phyloP scores from a whole-genome alignment of 1,140 invertebrate species.

The Aphaenogaster floridana region DNA sequence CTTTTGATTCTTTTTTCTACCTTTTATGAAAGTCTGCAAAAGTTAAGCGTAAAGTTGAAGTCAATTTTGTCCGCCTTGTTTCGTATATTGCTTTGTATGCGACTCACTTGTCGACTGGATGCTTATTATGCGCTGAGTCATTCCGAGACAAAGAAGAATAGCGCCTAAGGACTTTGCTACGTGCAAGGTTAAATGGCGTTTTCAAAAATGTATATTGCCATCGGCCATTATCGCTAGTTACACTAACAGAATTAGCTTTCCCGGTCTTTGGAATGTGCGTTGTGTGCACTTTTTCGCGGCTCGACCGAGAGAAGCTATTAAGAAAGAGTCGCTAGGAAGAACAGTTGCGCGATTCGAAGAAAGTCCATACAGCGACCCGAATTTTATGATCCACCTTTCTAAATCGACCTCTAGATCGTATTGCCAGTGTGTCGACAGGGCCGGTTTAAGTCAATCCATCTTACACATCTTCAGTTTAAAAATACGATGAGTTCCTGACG shows the following conservation, averaged over 20 bases:
- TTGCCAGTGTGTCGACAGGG: constrained; percentile 16
- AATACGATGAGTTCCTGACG: background rate
- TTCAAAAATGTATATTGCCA: background rate
- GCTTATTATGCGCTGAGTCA: constrained; percentile 51
- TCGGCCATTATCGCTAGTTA: background rate
- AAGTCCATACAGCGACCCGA: constrained; percentile 73
- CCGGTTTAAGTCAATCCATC: background rate
- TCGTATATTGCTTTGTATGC: constrained; percentile 32
- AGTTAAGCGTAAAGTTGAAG: constrained; percentile 1
- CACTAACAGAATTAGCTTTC: constrained; percentile 30
- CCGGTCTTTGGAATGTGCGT: constrained; percentile 17
- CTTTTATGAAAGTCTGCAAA: background rate
- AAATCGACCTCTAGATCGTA: constrained; percentile 71
- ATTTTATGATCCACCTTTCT: constrained; percentile 78
- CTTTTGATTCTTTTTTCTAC: background rate
- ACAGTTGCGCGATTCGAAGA: constrained; percentile 61
- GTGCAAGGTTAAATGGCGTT: background rate
- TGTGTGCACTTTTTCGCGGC: constrained; percentile 26
- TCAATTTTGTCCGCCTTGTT: background rate
- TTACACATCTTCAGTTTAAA: background rate
- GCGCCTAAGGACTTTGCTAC: constrained; percentile 30
- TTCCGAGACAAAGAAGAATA: constrained; percentile 62
- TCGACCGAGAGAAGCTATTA: background rate
- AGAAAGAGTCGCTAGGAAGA: constrained; percentile 19
- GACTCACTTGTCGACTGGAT: constrained; percentile 11